Evolutionary conservation across 2,797 vertebrate genomes (phyloP).

Genomic region (Syngnathus rostellatus): DNA sequence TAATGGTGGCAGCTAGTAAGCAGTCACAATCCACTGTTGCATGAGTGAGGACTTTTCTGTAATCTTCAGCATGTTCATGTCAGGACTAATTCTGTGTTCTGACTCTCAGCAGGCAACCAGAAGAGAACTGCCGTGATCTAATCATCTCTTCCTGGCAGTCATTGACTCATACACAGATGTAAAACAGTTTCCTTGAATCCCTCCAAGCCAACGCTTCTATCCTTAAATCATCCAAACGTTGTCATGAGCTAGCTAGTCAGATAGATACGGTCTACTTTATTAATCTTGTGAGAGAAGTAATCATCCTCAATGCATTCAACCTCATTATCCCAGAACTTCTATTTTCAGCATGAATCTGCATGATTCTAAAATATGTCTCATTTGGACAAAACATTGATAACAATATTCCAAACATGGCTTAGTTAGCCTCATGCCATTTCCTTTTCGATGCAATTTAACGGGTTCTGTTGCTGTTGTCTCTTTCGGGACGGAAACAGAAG

Average conservation of each 20-base stretch:
- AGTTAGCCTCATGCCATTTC: slow-evolving; percentile 34
- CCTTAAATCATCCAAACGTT: slow-evolving; percentile 11
- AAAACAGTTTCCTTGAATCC: slow-evolving; percentile 26
- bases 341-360: slow-evolving; percentile 63
- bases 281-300: neutral
- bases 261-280: neutral
- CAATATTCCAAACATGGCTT: slow-evolving; percentile 17
- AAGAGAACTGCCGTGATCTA: slow-evolving; percentile 69
- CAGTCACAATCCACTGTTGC: slow-evolving; percentile 64
- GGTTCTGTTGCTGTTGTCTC: neutral
- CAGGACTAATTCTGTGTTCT: slow-evolving; percentile 32
- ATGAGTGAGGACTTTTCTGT: slow-evolving; percentile 58
- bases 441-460: slow-evolving; percentile 1
- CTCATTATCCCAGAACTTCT: slow-evolving; percentile 35
- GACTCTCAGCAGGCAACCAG: slow-evolving; percentile 61
- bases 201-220: slow-evolving; percentile 24
- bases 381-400: slow-evolving; percentile 33
- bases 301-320: slow-evolving; percentile 19
- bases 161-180: slow-evolving; percentile 51
- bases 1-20: slow-evolving; percentile 51
- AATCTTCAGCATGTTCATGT: slow-evolving; percentile 13
- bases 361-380: slow-evolving; percentile 44
- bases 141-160: slow-evolving; percentile 47
- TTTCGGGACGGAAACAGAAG: neutral
- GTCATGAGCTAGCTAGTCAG: neutral